A percentile compares a stretch with the other conserved stretches of the same genome.
Conservation (phyloP, 64 coral and sea anemone species). For the Dendrophyllia cribrosa region DNA sequence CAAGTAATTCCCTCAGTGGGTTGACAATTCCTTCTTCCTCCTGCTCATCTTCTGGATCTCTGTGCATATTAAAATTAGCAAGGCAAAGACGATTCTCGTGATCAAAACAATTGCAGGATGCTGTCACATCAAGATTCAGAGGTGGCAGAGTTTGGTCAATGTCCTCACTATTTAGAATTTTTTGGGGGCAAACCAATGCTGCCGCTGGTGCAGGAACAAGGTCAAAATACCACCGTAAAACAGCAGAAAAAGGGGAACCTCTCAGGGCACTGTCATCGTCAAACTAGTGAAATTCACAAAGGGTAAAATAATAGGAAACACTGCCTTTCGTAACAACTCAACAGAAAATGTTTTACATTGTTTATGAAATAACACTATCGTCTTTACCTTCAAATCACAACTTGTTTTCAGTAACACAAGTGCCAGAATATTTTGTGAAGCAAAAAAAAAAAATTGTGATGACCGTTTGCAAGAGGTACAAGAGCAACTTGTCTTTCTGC, state of each 20-base stretch:
- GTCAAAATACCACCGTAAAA: conserved; percentile 6
- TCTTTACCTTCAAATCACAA: conserved; percentile 50
- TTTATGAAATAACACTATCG: not conserved
- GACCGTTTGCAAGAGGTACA: not conserved
- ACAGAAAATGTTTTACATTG: not conserved
- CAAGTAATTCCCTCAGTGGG: conserved; percentile 3
- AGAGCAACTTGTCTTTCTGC: conserved; percentile 46
- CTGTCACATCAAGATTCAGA: not conserved
- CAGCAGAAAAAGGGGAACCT: not conserved
- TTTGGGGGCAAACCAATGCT: not conserved
- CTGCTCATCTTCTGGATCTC: not conserved
- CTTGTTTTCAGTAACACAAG: conserved; percentile 35
- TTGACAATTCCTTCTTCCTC: not conserved
- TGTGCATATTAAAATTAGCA: not conserved
- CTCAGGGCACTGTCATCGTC: not conserved
- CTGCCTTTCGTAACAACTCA: conserved; percentile 24
- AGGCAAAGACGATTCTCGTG: conserved; percentile 6
- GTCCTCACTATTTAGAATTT: not conserved
- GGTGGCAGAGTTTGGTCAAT: conserved; percentile 8
- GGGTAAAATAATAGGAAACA: not conserved
- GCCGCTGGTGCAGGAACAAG: conserved; percentile 13
- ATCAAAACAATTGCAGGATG: conserved; percentile 39
- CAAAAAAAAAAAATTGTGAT: not conserved
- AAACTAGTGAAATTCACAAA: conserved; percentile 19
- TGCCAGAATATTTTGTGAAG: not conserved